Conservation (phyloP, 2,113 vertebrate genomes). For the Dipodomys stephensi region DNA sequence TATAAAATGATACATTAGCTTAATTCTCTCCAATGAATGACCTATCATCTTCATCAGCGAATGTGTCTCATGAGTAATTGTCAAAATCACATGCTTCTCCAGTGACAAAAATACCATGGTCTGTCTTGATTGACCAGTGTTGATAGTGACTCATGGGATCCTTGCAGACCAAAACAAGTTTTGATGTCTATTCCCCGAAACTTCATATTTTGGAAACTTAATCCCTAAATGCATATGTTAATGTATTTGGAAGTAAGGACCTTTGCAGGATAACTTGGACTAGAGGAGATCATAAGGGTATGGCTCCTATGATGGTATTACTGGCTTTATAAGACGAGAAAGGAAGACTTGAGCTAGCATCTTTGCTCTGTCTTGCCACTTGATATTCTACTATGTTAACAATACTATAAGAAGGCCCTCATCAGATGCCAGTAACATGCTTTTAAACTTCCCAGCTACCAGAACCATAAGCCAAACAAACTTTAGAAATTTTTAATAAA, state of each 20-base stretch:
- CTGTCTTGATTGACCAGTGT: not conserved
- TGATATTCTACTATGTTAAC: not conserved
- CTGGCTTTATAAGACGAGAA: not conserved
- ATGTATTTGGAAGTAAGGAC: not conserved
- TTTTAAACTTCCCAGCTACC: not conserved
- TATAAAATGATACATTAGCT: constrained; percentile 59
- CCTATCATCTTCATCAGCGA: constrained; percentile 6
- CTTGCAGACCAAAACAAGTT: not conserved
- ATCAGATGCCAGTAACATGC: not conserved
- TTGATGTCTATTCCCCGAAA: not conserved
- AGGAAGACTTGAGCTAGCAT: not conserved
- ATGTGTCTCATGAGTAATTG: constrained; percentile 24
- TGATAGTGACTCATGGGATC: not conserved
- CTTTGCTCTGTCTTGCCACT: not conserved
- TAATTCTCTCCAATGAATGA: constrained; percentile 33
- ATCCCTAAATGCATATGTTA: not conserved
- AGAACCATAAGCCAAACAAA: not conserved
- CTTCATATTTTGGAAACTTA: not conserved
- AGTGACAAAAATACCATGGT: not conserved
- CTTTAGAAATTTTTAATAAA: not conserved
- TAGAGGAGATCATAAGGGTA: not conserved
- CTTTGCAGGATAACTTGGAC: not conserved
- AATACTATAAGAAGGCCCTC: not conserved
- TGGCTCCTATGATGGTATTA: not conserved
- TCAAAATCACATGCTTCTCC: constrained; percentile 19